phyloP scores from a whole-genome alignment of 2,113 vertebrate species.

The Engraulis encrasicolus region DNA sequence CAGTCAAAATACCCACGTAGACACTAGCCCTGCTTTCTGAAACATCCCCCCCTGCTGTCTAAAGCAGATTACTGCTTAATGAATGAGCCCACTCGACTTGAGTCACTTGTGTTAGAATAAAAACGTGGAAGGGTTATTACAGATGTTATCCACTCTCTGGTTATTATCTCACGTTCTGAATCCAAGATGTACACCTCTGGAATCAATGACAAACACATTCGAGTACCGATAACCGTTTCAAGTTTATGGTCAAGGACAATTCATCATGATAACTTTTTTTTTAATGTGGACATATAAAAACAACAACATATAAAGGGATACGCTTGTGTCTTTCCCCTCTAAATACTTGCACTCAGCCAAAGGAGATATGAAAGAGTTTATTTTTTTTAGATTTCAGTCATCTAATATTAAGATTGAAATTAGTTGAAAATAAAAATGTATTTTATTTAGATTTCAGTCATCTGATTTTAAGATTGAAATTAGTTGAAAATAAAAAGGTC shows the following conservation, averaged over 20 bases:
- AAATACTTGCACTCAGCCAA: neutral
- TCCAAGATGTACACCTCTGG: too few species aligned
- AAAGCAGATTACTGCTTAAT: too few species aligned
- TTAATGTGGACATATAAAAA: too few species aligned
- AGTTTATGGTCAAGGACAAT: constrained; percentile 30
- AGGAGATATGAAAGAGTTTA: neutral
- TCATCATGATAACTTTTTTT: neutral
- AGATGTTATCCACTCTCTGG: too few species aligned
- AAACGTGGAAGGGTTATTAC: too few species aligned
- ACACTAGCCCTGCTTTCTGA: too few species aligned
- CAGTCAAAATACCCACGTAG: too few species aligned
- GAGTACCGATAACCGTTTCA: constrained; percentile 51
- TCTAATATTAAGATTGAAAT: neutral
- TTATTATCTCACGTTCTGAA: too few species aligned
- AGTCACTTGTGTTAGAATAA: too few species aligned
- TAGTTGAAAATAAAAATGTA: neutral
- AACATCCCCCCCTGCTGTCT: too few species aligned
- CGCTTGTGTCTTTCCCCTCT: neutral
- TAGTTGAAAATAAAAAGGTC: neutral
- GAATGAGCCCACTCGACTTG: too few species aligned
- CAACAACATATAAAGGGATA: constrained; percentile 39
- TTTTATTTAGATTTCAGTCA: neutral
- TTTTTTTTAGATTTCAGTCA: neutral
- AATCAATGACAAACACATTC: constrained; percentile 6
- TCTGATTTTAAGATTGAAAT: neutral